Evolutionary conservation across 2,797 vertebrate species (phyloP).

Genomic region (Iguana delicatissima): DNA sequence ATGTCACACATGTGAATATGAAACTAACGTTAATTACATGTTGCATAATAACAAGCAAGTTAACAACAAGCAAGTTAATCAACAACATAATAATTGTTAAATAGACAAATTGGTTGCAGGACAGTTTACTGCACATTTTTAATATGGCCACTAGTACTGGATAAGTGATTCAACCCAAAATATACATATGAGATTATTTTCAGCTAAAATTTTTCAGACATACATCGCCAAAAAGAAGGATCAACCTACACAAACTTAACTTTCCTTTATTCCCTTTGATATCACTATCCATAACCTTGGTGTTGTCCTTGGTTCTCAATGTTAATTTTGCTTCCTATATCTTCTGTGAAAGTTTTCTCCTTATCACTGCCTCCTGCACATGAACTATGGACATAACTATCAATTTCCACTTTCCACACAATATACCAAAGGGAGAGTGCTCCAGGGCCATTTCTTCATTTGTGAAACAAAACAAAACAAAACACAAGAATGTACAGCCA

Average conservation of each 20-base stretch:
- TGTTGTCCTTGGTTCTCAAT: slow-evolving; percentile 20
- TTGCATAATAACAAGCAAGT: not conserved
- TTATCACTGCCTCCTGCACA: not conserved
- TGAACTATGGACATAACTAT: not conserved
- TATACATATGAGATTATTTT: not conserved
- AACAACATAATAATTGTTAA: not conserved
- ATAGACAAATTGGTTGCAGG: not conserved
- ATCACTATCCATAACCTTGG: slow-evolving; percentile 25
- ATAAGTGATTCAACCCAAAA: not conserved
- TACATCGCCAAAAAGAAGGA: not conserved
- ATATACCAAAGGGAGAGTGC: slow-evolving; percentile 12
- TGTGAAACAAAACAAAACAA: slow-evolving; percentile 6
- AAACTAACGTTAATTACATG: not conserved
- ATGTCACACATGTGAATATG: not conserved
- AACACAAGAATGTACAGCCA: not conserved
- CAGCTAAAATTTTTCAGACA: not conserved
- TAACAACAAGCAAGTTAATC: too few species aligned
- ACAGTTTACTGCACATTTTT: not conserved
- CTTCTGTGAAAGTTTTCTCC: slow-evolving; percentile 4
- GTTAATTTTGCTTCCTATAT: slow-evolving; percentile 33
- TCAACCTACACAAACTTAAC: not conserved
- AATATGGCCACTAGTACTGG: not conserved
- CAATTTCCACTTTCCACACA: not conserved
- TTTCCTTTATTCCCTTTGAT: not conserved
- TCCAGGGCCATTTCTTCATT: slow-evolving; percentile 33